A percentile compares a stretch with the other conserved stretches of the same genome.
These are phyloP conservation scores for Promerops cafer DNA, from an alignment of 2,113 vertebrate genomes.

Conservation along the genomic window DNA sequence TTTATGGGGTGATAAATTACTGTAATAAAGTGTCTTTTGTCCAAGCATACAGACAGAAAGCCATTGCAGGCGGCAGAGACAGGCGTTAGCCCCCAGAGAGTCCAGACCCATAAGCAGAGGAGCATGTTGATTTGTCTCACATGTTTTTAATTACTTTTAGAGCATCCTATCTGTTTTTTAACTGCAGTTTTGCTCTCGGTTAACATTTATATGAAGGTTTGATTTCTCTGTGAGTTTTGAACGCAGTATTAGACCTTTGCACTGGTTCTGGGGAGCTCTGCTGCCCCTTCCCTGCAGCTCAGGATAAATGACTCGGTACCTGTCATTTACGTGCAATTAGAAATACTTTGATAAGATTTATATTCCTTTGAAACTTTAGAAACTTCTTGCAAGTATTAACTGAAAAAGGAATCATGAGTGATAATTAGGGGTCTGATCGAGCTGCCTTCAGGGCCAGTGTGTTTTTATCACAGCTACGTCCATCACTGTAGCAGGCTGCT, in stretches of 20 bases:
- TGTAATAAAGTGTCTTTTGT: slow-evolving; percentile 88
- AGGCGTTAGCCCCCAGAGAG: slow-evolving; percentile 71
- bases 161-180: slow-evolving; percentile 66
- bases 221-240: slow-evolving; percentile 16
- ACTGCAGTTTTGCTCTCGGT: slow-evolving; percentile 66
- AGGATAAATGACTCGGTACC: not conserved
- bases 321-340: slow-evolving; percentile 41
- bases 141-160: slow-evolving; percentile 76
- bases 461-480: not conserved
- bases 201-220: slow-evolving; percentile 42
- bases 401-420: not conserved
- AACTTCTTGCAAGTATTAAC: slow-evolving; percentile 19
- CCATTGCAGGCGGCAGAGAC: slow-evolving; percentile 64
- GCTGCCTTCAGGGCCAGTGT: not conserved
- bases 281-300: slow-evolving; percentile 26
- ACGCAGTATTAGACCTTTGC: not conserved
- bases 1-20: slow-evolving; percentile 99
- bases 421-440: slow-evolving; percentile 30
- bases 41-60: slow-evolving; percentile 71
- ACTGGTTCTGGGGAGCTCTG: not conserved
- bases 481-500: not conserved
- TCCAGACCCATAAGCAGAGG: slow-evolving; percentile 35
- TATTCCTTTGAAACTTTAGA: slow-evolving; percentile 47
- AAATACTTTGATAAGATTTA: slow-evolving; percentile 25
- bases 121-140: slow-evolving; percentile 61